Percentiles rank a stretch among this genome's conserved stretches.
Conservation (phyloP, 2,888 invertebrate genomes). For the Scrobipalpa costella region DNA sequence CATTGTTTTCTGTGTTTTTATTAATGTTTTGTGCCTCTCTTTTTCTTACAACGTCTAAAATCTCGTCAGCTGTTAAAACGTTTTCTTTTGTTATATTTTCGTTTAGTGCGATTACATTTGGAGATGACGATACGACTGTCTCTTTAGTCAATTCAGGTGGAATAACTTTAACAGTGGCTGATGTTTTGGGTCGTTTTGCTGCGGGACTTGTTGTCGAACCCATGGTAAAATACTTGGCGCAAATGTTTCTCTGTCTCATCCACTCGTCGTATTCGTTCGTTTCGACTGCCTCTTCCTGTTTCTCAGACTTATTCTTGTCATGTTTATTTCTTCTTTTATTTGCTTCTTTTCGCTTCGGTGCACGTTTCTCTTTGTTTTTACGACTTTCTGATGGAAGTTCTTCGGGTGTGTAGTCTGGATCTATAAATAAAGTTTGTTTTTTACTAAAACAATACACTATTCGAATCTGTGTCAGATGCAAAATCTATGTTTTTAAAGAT, state of each 20-base stretch:
- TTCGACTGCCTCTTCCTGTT: background rate
- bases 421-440: background rate
- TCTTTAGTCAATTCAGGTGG: background rate
- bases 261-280: background rate
- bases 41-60: background rate
- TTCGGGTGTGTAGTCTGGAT: background rate
- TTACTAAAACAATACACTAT: background rate
- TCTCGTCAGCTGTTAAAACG: background rate
- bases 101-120: too few species aligned
- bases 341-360: background rate
- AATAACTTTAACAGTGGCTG: background rate
- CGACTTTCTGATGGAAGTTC: background rate
- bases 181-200: background rate
- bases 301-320: background rate
- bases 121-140: too few species aligned
- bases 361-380: background rate
- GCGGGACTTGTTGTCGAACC: background rate
- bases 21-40: background rate
- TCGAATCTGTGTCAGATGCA: too few species aligned
- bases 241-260: constrained; percentile 11
- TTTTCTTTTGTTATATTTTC: background rate
- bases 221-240: constrained; percentile 8
- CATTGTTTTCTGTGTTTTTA: background rate
- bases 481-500: too few species aligned
- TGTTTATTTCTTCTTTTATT: background rate